Conservation (phyloP, 2,113 vertebrate species). For the Dasypus novemcinctus region DNA sequence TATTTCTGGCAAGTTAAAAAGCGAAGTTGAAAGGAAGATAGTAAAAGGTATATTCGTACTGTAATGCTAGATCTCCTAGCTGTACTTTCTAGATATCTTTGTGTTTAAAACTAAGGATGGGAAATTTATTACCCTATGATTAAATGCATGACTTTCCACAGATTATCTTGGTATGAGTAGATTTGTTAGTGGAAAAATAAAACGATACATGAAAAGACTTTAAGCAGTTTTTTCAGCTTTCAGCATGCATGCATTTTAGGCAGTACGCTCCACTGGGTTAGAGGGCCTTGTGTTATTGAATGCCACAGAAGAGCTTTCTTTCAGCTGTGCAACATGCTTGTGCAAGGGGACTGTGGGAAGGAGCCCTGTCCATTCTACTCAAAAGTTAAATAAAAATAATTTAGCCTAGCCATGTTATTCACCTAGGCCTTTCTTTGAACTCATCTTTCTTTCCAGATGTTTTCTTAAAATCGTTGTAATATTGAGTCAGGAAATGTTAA, state of each 20-base stretch:
- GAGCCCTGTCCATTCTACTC: slow-evolving; percentile 51
- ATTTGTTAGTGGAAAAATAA: not conserved
- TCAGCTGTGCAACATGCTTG: not conserved
- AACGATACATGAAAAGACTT: not conserved
- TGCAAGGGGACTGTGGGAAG: slow-evolving; percentile 44
- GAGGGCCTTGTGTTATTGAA: slow-evolving; percentile 20
- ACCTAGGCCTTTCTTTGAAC: slow-evolving; percentile 64
- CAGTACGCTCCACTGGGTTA: not conserved
- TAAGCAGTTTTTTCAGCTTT: not conserved
- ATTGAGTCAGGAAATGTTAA: not conserved
- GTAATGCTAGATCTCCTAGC: not conserved
- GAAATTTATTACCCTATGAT: slow-evolving; percentile 13
- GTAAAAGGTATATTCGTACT: not conserved
- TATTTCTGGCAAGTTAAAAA: not conserved
- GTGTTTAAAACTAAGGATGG: slow-evolving; percentile 25
- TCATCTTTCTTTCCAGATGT: slow-evolving; percentile 21
- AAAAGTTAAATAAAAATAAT: slow-evolving; percentile 67
- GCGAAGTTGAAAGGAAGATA: slow-evolving; percentile 4
- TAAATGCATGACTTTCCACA: not conserved
- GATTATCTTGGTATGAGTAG: not conserved
- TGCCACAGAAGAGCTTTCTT: slow-evolving; percentile 12
- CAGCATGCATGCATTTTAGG: not conserved
- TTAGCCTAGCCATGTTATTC: slow-evolving; percentile 14
- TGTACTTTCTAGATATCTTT: not conserved
- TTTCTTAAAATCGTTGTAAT: not conserved